Evolutionary conservation across 2,113 vertebrate species (phyloP).

Genomic region (Romanogobio albipinnatus): DNA sequence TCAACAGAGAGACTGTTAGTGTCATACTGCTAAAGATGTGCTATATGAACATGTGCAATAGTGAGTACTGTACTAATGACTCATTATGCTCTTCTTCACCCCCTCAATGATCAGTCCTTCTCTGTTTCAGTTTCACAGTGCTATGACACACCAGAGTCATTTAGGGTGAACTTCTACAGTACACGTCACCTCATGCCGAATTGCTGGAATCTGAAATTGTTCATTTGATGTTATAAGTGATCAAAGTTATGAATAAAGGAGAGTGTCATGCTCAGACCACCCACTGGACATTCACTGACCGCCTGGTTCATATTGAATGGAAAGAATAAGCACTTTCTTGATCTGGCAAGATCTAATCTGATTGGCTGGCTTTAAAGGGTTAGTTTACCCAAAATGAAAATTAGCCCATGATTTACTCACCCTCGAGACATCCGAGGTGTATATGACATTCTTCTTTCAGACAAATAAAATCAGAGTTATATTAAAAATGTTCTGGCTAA

Average conservation of each 20-base stretch:
- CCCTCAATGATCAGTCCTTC: slow-evolving; percentile 39
- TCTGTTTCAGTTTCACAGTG: slow-evolving; percentile 50
- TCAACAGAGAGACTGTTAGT: neutral
- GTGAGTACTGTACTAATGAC: slow-evolving; percentile 40
- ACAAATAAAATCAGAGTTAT: no score
- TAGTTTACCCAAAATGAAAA: no score
- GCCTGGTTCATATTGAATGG: neutral
- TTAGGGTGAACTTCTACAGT: slow-evolving; percentile 32
- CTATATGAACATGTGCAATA: slow-evolving; percentile 30
- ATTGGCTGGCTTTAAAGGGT: neutral
- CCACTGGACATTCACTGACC: neutral
- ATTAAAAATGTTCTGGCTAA: no score
- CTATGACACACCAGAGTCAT: slow-evolving; percentile 34
- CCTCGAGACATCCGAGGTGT: no score
- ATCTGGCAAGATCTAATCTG: slow-evolving; percentile 12
- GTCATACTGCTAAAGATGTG: neutral
- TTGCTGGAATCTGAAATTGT: neutral
- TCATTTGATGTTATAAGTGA: neutral
- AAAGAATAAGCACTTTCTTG: neutral
- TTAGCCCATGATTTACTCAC: no score
- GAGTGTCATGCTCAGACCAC: neutral
- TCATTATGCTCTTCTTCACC: slow-evolving; percentile 41
- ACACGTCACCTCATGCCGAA: neutral
- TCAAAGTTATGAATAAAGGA: neutral
- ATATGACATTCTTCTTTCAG: no score